phyloP scores from a whole-genome alignment of 1,140 invertebrate species.

The Oncopodura yosiiana region DNA sequence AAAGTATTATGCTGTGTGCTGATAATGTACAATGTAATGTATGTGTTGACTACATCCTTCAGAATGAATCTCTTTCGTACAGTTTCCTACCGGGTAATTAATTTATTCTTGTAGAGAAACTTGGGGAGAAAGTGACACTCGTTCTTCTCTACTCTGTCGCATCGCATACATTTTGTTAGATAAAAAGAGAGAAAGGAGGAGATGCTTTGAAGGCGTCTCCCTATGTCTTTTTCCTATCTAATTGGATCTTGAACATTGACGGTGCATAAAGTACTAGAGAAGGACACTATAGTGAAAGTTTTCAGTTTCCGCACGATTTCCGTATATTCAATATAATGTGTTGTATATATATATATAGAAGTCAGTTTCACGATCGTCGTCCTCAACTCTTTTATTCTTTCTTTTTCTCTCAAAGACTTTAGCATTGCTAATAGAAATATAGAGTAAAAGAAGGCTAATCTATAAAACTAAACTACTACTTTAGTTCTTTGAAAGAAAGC shows the following conservation, averaged over 20 bases:
- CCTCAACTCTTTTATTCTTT: no score
- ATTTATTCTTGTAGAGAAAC: constrained; percentile 29
- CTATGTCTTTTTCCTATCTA: constrained; percentile 29
- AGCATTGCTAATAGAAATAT: no score
- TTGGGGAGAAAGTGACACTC: background rate
- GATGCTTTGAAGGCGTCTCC: background rate
- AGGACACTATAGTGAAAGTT: no score
- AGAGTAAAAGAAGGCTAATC: no score
- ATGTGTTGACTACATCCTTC: background rate
- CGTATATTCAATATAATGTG: constrained; percentile 10
- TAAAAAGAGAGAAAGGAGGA: background rate
- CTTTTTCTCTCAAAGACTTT: no score
- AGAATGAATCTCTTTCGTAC: background rate
- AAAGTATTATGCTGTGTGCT: constrained; percentile 1
- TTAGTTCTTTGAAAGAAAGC: no score
- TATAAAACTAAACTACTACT: no score
- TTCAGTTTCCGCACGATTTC: constrained; percentile 35
- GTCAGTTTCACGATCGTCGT: no score
- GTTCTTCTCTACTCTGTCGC: background rate
- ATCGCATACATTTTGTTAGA: background rate
- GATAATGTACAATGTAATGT: background rate
- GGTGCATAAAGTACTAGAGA: constrained; percentile 34
- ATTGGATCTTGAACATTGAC: constrained; percentile 34
- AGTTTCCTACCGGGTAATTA: constrained; percentile 31
- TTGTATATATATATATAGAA: no score